phyloP scores from a whole-genome alignment of 2,113 vertebrate species.

The Scatophagus argus region DNA sequence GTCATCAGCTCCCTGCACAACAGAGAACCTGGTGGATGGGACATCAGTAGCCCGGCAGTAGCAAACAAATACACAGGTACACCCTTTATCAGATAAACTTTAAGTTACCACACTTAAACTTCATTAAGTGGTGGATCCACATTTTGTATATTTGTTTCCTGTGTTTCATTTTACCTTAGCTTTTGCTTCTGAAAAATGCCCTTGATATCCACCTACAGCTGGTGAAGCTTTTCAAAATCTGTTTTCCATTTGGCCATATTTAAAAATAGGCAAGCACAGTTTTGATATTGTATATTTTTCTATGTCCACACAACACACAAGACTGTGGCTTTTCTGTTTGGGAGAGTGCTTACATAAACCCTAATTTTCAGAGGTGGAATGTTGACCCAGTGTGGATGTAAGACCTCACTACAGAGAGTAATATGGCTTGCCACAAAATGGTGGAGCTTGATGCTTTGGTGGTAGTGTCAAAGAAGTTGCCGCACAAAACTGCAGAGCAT shows the following conservation, averaged over 20 bases:
- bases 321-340: background rate
- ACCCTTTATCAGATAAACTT: background rate
- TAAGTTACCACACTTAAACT: no score
- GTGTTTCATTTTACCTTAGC: no score
- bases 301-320: background rate
- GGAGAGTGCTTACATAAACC: background rate
- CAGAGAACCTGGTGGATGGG: constrained; percentile 86
- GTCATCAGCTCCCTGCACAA: constrained; percentile 86
- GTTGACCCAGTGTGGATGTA: background rate
- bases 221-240: no score
- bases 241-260: background rate
- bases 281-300: background rate
- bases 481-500: no score
- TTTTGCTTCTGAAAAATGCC: background rate
- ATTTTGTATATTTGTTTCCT: constrained; percentile 2
- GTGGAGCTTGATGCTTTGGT: background rate
- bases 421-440: background rate
- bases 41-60: constrained; percentile 80
- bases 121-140: no score
- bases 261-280: background rate
- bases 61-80: constrained; percentile 86
- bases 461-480: background rate
- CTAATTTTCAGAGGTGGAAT: background rate
- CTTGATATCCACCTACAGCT: background rate
- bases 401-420: background rate